A percentile compares a stretch with the other conserved stretches of the same genome.
These are phyloP conservation scores for Fragum fragum DNA, from an alignment of 2,888 invertebrate genomes.

Conservation along the genomic window DNA sequence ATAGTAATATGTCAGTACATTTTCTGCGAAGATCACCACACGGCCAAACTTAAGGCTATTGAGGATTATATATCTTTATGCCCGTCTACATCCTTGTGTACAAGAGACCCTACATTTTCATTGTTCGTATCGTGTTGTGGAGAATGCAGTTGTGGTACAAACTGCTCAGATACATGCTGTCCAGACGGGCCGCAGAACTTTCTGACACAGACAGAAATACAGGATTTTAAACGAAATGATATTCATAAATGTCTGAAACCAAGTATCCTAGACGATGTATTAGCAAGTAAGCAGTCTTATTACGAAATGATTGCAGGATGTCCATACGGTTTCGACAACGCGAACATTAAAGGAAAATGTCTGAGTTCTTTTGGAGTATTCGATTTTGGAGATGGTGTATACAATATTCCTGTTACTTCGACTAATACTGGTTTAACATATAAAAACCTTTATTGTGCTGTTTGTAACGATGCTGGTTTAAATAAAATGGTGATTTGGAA, in stretches of 20 bases:
- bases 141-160: background rate
- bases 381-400: background rate
- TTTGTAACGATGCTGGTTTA: constrained; percentile 11
- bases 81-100: background rate
- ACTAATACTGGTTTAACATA: background rate
- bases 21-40: background rate
- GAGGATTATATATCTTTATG: background rate
- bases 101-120: background rate
- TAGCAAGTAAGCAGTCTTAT: background rate
- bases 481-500: background rate
- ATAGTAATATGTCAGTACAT: background rate
- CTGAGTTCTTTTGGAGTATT: background rate
- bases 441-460: constrained; percentile 21
- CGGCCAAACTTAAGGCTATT: background rate
- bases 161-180: constrained; percentile 9
- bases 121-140: background rate
- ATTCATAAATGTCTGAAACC: constrained; percentile 7
- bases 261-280: background rate
- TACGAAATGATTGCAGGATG: constrained; percentile 23
- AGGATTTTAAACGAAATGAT: background rate
- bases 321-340: constrained; percentile 1
- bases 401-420: constrained; percentile 19
- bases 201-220: constrained; percentile 13
- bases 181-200: constrained; percentile 10
- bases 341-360: background rate